Percentiles rank a stretch among this genome's conserved stretches.
Evolutionary conservation across 2,888 invertebrate species (phyloP).

Genomic region (Aleiodes testaceus): DNA sequence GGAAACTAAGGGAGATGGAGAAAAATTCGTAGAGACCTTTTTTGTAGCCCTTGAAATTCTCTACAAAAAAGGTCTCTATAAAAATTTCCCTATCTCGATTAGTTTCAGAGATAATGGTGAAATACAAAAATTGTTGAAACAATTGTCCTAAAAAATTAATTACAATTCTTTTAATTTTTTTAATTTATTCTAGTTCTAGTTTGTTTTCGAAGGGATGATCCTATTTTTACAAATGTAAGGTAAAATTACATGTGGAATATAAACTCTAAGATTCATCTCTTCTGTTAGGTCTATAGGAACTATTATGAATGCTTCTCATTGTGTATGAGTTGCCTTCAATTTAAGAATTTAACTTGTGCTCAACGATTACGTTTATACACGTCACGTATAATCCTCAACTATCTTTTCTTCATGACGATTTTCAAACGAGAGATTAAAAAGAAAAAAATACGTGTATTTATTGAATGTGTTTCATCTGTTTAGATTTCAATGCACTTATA

Average conservation of each 20-base stretch:
- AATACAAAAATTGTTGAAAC: too few relatives aligned
- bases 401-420: conserved; percentile 41
- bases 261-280: conserved; percentile 5
- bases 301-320: conserved; percentile 71
- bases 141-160: too few relatives aligned
- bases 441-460: too few relatives aligned
- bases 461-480: background rate
- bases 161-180: too few relatives aligned
- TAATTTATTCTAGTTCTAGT: background rate
- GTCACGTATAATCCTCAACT: conserved; percentile 51
- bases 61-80: too few relatives aligned
- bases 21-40: too few relatives aligned
- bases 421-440: conserved; percentile 27
- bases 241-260: background rate
- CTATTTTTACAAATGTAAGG: background rate
- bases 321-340: conserved; percentile 71
- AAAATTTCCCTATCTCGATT: too few relatives aligned
- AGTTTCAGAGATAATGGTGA: too few relatives aligned
- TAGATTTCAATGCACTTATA: too few relatives aligned
- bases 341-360: conserved; percentile 66
- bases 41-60: too few relatives aligned
- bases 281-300: conserved; percentile 41
- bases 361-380: conserved; percentile 38
- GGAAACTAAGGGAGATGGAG: too few relatives aligned
- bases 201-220: background rate